Conservation (phyloP, 37 sponge, comb jelly and placozoan species). For the Agelas oroides region DNA sequence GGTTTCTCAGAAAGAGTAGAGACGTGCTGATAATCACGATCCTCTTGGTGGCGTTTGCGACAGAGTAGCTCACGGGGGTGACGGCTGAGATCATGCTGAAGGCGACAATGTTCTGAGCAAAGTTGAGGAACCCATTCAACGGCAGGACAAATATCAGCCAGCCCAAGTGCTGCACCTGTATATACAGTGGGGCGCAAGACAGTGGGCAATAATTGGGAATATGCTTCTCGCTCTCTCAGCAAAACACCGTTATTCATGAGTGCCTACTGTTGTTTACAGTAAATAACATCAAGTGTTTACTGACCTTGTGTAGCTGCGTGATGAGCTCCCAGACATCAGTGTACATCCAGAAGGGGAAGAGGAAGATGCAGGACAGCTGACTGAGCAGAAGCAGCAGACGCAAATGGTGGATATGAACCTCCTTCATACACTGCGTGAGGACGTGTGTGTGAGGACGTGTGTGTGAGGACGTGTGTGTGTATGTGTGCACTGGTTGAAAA, state of each 20-base stretch:
- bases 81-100: slow-evolving; percentile 81
- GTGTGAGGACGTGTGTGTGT: too few species aligned
- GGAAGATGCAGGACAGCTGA: slow-evolving; percentile 46
- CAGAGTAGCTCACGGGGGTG: slow-evolving; percentile 86
- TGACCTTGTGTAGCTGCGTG: slow-evolving; percentile 58
- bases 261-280: too few species aligned
- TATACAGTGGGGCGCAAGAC: too few species aligned
- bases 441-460: too few species aligned
- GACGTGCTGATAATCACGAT: slow-evolving; percentile 78
- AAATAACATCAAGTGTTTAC: too few species aligned
- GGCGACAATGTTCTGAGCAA: slow-evolving; percentile 81
- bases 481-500: too few species aligned
- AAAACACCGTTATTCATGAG: too few species aligned
- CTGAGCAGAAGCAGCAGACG: slow-evolving; percentile 58
- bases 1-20: slow-evolving; percentile 73
- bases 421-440: slow-evolving; percentile 51
- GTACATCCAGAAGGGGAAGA: slow-evolving; percentile 80
- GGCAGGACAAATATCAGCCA: slow-evolving; percentile 62
- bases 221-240: too few species aligned
- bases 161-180: slow-evolving; percentile 55
- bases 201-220: too few species aligned
- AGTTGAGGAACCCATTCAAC: slow-evolving; percentile 54
- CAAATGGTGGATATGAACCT: slow-evolving; percentile 73
- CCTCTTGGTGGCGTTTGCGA: slow-evolving; percentile 87
- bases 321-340: slow-evolving; percentile 72